Evolutionary conservation across 1,140 invertebrate species (phyloP), one percentile per base, ranked within the genome.

Genomic region (Trinorchestia longiramus): DNA sequence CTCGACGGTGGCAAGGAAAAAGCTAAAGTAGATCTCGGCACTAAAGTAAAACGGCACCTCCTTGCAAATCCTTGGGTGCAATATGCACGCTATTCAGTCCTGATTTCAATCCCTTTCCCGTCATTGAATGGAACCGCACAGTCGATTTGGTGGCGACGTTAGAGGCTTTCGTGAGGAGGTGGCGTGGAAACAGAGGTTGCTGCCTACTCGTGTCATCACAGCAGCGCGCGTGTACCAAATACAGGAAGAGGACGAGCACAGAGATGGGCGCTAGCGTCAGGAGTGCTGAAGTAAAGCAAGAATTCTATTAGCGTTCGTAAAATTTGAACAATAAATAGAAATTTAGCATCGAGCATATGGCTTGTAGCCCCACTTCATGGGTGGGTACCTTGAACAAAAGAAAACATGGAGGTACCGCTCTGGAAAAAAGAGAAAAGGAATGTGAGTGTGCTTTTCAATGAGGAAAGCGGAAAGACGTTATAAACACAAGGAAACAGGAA

Each of bases 61-160:
- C 40, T 45, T 45, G 43, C 44, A 45, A 94, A 94, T 94, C 92
- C 92, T 94, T 43, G 92, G 43, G 43, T 11, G 92, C 92, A 94
- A 94, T 94, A 94, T 94, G 43, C 92, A 94, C 92, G 43, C 92
- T 44, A 94, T 94, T 94, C 92, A 94, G 92, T 47, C 92, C 44
- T 94, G 92, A 94, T 94, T 94, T 94, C 92, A 94, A 94, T 94
- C 92, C 92, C 92, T 94, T 94, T 94, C 92, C 40, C 92, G 92
- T 45, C 92, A 45, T 94, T 94, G 92, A 94, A 94, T 94, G 92
- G 92, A 45, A 94, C 43, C 43, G 43, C 44, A 94, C 92, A 94
- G 43, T 94, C 92, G 92, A 94, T 94, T 94, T 94, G 92, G 43
- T 45, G 92, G 44, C 43, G 92, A 44, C 44, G 92, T 94, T 94